Evolutionary conservation across 2,113 vertebrate genomes (phyloP), one percentile per base, ranked within the genome.

Genomic region (Lichenostomus cassidix): DNA sequence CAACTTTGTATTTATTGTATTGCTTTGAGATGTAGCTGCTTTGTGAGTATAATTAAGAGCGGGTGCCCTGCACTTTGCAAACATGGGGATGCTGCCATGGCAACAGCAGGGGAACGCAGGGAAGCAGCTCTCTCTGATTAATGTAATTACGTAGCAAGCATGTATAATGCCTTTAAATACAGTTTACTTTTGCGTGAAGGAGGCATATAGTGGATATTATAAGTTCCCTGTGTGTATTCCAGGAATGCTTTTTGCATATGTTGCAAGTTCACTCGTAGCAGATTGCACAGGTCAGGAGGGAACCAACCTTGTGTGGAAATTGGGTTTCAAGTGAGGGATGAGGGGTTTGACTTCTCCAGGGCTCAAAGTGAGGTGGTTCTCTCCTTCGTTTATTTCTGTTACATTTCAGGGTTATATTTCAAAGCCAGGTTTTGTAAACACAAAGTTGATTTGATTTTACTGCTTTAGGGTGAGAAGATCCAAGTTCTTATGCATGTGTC

Each of bases 91-190:
- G 97, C 94, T 98, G 92, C 98, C 95, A 98, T 98, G 95, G 97
- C 95, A 98, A 98, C 98, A 87, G 92, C 92, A 97, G 96, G 97
- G 87, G 86, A 97, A 97, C 27, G 37, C 94, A 70, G 92, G 90
- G 88, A 97, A 97, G 91, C 94, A 92, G 95, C 95, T 97, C 93
- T 79, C 94, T 92, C 95, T 97, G 98, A 98, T 98, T 98, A 98
- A 98, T 97, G 96, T 97, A 98, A 98, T 98, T 98, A 97, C 83
- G 97, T 56, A 97, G 96, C 87, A 83, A 97, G 96, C 67, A 80
- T 97, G 74, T 97, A 96, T 96, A 97, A 97, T 96, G 90, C 90
- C 77, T 92, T 97, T 97, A 97, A 97, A 97, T 69, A 97, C 94
- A 92, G 92, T 95, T 98, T 97, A 97, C 95, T 98, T 97, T 90